phyloP scores from a whole-genome alignment of 2,888 invertebrate genomes.

The Chrysopilus asiliformis region DNA sequence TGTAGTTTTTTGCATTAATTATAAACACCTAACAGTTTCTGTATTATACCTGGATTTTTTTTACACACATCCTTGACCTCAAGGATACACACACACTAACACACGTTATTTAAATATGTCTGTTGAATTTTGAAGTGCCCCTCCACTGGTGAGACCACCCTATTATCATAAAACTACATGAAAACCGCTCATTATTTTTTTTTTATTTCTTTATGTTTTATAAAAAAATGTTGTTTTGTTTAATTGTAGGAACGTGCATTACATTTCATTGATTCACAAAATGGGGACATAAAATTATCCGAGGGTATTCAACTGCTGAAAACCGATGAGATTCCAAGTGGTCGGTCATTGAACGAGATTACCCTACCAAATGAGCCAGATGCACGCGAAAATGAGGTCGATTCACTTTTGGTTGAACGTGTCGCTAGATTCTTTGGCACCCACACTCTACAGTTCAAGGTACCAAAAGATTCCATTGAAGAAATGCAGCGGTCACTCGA shows the following conservation, averaged over 20 bases:
- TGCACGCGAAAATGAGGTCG: conserved; percentile 57
- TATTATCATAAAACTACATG: too few species aligned
- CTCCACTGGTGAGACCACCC: too few species aligned
- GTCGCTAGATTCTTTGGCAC: conserved; percentile 62
- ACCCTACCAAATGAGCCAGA: conserved; percentile 57
- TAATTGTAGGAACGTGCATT: conserved; percentile 53
- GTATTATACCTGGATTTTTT: too few species aligned
- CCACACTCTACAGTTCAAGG: conserved; percentile 67
- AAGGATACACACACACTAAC: too few species aligned
- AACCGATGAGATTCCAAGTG: conserved; percentile 42
- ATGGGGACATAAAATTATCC: conserved; percentile 45
- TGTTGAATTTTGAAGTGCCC: too few species aligned
- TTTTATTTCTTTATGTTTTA: too few species aligned
- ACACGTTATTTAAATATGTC: too few species aligned
- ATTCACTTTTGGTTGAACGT: conserved; percentile 58
- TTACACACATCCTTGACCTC: too few species aligned
- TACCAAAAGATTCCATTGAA: conserved; percentile 58
- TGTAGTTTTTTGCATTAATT: too few species aligned
- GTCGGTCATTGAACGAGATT: conserved; percentile 48
- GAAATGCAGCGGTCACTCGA: conserved; percentile 66
- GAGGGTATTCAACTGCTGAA: conserved; percentile 47
- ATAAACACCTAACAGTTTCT: too few species aligned
- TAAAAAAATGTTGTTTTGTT: conserved; percentile 2
- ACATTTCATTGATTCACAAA: conserved; percentile 50
- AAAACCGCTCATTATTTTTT: too few species aligned